Base-by-base conservation (phyloP, 2,797 vertebrate species). In the Gastrophryne carolinensis region DNA sequence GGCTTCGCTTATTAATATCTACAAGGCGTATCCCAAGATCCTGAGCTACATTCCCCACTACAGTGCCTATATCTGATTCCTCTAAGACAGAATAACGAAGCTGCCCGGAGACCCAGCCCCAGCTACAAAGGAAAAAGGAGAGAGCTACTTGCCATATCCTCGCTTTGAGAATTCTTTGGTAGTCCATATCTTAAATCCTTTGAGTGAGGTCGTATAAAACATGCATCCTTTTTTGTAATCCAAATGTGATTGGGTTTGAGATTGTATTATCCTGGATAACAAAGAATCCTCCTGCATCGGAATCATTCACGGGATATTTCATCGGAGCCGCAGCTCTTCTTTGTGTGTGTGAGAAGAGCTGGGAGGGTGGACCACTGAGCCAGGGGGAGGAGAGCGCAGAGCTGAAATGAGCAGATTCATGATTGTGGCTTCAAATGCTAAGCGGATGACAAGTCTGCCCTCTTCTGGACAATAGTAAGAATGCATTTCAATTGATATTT, bases 61-160 rank as follows among this genome's bases (percentile, higher is more conserved):
- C 7, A 41, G 61, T 63, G 12, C 61, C 61, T 27, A 8, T 5
- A 23, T 63, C 61, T 29, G 61, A 63, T 9, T 63, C 61, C 8
- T 63, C 61, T 8, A 13, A 21, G 44, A 63, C 11, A 17, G 37
- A 47, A 63, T 63, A 63, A 11, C 24, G 61, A 17, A 63, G 61
- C 61, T 63, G 61, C 35, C 61, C n/a, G n/a, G n/a, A n/a, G n/a
- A n/a, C n/a, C n/a, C n/a, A n/a, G n/a, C n/a, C n/a, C n/a, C n/a
- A n/a, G 91, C 91, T 61, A 96, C 23, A 63, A 41, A 63, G 83
- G 83, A 81, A 94, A 82, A 96, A 84, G 82, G 95, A 87, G 87
- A 88, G 92, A 87, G 94, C 87, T 89, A 94, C 92, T 89, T 89
- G 90, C 93, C 95, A 94, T 92, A 91, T 93, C 91, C 91, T 90